Conservation (phyloP, 1,140 invertebrate genomes). For the Platorchestia sp. region DNA sequence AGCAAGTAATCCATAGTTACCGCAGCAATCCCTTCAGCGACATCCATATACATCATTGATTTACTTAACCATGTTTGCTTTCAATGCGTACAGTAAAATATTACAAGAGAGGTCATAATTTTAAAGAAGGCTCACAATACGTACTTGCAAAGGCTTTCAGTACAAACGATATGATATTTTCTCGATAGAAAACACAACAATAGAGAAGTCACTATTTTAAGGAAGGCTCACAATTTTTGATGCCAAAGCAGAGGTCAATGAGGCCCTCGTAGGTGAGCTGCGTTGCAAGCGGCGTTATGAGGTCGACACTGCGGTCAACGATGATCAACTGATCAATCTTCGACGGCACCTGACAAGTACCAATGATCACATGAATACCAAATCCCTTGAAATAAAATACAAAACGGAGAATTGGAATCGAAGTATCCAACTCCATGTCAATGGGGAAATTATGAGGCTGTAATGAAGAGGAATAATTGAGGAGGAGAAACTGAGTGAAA, state of each 20-base stretch:
- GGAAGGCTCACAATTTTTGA: slow-evolving; percentile 77
- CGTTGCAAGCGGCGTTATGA: slow-evolving; percentile 91
- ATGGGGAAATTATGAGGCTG: too few species aligned
- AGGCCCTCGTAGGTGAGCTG: slow-evolving; percentile 98
- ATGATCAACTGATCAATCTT: slow-evolving; percentile 91
- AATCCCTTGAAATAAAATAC: not conserved
- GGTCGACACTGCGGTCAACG: slow-evolving; percentile 90
- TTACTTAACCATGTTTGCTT: too few species aligned
- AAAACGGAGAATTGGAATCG: too few species aligned
- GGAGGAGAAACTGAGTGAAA: too few species aligned
- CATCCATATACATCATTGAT: too few species aligned
- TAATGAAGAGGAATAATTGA: too few species aligned
- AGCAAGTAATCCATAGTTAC: too few species aligned
- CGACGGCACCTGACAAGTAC: slow-evolving; percentile 73
- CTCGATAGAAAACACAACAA: not conserved
- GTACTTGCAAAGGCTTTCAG: not conserved
- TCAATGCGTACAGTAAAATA: too few species aligned
- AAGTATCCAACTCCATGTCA: too few species aligned
- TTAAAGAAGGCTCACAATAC: too few species aligned
- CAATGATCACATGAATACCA: not conserved
- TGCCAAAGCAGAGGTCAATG: slow-evolving; percentile 91
- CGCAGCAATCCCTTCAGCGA: too few species aligned
- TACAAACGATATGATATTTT: not conserved
- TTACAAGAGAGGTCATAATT: too few species aligned
- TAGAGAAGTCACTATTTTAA: not conserved